Evolutionary conservation across 2,797 vertebrate genomes (phyloP).

Genomic region (Coccyzus lansbergi): DNA sequence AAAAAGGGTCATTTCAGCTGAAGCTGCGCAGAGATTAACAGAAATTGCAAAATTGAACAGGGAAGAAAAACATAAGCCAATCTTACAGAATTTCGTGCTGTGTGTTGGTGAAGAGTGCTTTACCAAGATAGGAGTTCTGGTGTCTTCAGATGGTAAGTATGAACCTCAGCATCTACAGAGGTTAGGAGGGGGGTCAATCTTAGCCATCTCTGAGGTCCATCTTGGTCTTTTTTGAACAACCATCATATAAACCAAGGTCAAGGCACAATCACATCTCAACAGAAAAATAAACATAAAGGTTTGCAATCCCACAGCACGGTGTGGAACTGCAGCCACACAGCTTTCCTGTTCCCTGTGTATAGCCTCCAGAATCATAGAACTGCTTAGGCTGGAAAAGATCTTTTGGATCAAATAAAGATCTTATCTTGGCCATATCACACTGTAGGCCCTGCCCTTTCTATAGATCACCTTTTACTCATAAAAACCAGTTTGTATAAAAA

Average conservation of each 20-base stretch:
- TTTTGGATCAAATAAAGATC: too few relatives aligned
- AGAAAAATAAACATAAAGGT: background rate
- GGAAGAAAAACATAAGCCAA: background rate
- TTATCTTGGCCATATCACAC: background rate
- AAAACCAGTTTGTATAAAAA: background rate
- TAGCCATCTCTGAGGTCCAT: background rate
- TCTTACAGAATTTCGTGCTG: background rate
- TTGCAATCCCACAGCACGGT: background rate
- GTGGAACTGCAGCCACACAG: too few relatives aligned
- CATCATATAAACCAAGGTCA: background rate
- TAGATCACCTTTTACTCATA: background rate
- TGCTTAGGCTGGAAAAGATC: too few relatives aligned
- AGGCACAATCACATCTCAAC: background rate
- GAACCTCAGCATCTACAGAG: background rate
- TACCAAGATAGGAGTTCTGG: background rate
- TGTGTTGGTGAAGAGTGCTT: background rate
- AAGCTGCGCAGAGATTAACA: background rate
- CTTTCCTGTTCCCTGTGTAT: background rate
- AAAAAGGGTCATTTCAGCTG: background rate
- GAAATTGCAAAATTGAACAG: background rate
- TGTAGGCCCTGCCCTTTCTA: background rate
- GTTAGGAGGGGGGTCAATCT: background rate
- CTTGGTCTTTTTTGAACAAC: background rate
- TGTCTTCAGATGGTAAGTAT: background rate
- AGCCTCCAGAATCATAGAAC: background rate